Evolutionary conservation across 1,140 invertebrate species (phyloP).

Genomic region (Drosophila varians): DNA sequence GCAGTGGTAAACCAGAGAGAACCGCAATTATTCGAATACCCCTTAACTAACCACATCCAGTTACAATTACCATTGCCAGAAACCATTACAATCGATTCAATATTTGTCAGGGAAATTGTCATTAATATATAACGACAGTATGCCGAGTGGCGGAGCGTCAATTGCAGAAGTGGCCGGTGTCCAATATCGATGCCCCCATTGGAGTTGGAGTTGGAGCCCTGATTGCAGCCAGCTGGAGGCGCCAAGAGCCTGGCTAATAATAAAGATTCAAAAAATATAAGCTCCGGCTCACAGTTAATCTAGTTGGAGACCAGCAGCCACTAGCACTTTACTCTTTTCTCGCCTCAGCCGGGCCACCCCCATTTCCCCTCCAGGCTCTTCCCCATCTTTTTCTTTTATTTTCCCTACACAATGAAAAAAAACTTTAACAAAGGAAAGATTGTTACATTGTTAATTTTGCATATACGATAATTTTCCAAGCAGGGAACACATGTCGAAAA

Average conservation of each 20-base stretch:
- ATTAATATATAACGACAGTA: slow-evolving; percentile 50
- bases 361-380: neutral
- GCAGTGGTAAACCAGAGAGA: slow-evolving; percentile 16
- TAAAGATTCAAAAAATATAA: slow-evolving; percentile 63
- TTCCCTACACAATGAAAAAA: slow-evolving; percentile 12
- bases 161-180: slow-evolving; percentile 21
- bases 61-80: slow-evolving; percentile 53
- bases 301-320: slow-evolving; percentile 62
- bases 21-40: slow-evolving; percentile 35
- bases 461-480: neutral
- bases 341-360: neutral
- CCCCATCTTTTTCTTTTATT: neutral
- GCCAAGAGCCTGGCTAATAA: slow-evolving; percentile 65
- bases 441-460: slow-evolving; percentile 2
- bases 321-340: slow-evolving; percentile 34
- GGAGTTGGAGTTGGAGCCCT: neutral
- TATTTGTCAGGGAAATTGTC: slow-evolving; percentile 58
- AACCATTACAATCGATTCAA: slow-evolving; percentile 57
- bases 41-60: slow-evolving; percentile 41
- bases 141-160: neutral
- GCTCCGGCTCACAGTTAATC: slow-evolving; percentile 67
- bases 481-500: neutral
- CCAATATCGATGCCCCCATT: slow-evolving; percentile 4
- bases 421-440: slow-evolving; percentile 3
- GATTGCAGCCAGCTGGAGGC: slow-evolving; percentile 16